Evolutionary conservation across 2,113 vertebrate genomes (phyloP).

Genomic region (Catagonus wagneri): DNA sequence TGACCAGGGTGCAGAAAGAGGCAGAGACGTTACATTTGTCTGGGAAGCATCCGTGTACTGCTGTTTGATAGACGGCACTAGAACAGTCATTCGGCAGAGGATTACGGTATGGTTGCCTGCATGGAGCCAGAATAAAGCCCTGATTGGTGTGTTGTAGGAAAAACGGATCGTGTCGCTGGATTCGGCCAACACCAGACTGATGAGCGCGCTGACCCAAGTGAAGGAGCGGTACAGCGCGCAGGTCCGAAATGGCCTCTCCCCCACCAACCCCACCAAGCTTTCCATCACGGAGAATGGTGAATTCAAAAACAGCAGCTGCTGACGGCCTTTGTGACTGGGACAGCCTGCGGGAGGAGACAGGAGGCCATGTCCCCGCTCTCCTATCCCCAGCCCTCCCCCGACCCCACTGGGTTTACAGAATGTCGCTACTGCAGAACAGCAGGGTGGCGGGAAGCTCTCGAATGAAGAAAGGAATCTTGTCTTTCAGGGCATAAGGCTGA

Average conservation of each 20-base stretch:
- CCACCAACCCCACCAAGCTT: constrained; percentile 96
- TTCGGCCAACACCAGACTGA: constrained; percentile 95
- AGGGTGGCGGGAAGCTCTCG: constrained; percentile 53
- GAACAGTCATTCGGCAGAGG: not conserved
- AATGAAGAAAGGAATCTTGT: constrained; percentile 78
- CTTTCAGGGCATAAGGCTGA: constrained; percentile 75
- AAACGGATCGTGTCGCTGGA: constrained; percentile 96
- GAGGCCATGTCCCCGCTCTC: constrained; percentile 40
- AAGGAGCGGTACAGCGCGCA: constrained; percentile 97
- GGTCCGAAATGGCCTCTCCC: constrained; percentile 94
- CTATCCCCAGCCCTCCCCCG: constrained; percentile 29
- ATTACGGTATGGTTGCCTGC: fast-evolving
- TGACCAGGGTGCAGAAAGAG: constrained; percentile 84
- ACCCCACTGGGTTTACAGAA: constrained; percentile 79
- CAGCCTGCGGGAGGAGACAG: constrained; percentile 51
- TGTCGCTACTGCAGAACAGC: constrained; percentile 79
- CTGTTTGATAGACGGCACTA: constrained; percentile 62
- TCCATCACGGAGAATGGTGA: constrained; percentile 99
- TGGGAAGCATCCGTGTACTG: constrained; percentile 68
- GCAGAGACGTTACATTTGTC: constrained; percentile 83
- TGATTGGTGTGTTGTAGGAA: constrained; percentile 91
- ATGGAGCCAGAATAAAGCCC: constrained; percentile 27
- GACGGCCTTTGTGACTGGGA: constrained; percentile 73
- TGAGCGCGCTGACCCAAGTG: constrained; percentile 97
- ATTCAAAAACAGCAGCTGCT: constrained; percentile 99